Base-by-base conservation (phyloP, 1,140 invertebrate species). In the Tetragnatha versicolor region DNA sequence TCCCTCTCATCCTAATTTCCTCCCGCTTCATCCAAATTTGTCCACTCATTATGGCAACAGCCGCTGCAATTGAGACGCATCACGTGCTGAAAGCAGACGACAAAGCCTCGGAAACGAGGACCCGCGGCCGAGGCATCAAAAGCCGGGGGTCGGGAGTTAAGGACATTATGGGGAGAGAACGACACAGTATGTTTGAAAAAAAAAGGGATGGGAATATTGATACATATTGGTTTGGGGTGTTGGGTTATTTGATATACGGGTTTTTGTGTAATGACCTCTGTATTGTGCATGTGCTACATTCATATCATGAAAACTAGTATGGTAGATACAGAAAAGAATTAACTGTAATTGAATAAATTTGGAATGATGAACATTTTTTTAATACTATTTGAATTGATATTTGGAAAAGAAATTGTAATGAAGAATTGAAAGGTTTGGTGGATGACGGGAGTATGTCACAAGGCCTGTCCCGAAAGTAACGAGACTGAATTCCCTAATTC, bases 221-320 rank as follows among this genome's bases (percentile, higher is more conserved):
- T 39, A 61, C 72, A 75, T 75, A 58, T 75, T 75, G 72, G 72
- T 63, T 75, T 63, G 58, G 58, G 72, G 63, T 63, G 55, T 75
- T 63, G 55, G 35, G 63, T 49, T 33, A 58, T 63, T 20, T 10
- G 27, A 20, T 35, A 63, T 75, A 17, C 27, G 63, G 39, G 55
- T 75, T 75, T 73, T 63, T n/a, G n/a, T n/a, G n/a, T n/a, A n/a
- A 63, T 75, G 72, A 63, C 29, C 58, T 22, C 35, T 17, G 29
- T n/a, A 17, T 51, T 51, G 2, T 7, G 49, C 20, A 20, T 9
- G 49, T 51, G 49, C 25, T n/a, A 6, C 42, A 20, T 51, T 51
- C 25, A 20, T 51, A 22, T 51, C 14, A 14, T 20, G 12, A 7
- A 51, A n/a, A 51, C n/a, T n/a, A n/a, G n/a, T n/a, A n/a, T n/a